A percentile compares a stretch with the other conserved stretches of the same genome.
Evolutionary conservation across 1,140 invertebrate genomes (phyloP).

Genomic region (Anadara kagoshimensis): DNA sequence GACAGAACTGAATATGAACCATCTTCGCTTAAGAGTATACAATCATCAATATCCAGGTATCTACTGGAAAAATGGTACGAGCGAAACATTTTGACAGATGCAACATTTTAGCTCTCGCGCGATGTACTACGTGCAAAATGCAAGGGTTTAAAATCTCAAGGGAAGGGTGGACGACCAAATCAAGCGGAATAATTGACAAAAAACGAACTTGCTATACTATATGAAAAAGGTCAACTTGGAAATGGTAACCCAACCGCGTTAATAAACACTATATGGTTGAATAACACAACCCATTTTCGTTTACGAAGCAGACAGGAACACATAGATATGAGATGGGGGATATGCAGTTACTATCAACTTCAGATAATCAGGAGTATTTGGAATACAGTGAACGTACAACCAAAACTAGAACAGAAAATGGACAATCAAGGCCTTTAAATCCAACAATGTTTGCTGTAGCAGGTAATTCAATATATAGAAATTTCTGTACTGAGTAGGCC

Average conservation of each 20-base stretch:
- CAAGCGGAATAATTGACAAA: neutral
- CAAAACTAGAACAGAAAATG: no score
- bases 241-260: neutral
- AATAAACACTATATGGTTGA: neutral
- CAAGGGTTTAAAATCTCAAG: constrained; percentile 18
- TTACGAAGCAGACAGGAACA: constrained; percentile 1
- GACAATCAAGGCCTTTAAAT: no score
- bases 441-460: no score
- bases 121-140: constrained; percentile 17
- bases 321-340: neutral
- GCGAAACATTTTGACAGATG: neutral
- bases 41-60: neutral
- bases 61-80: neutral
- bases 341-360: neutral
- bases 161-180: constrained; percentile 18
- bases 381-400: no score
- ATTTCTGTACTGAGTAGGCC: no score
- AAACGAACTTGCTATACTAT: neutral
- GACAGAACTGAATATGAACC: neutral
- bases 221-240: neutral
- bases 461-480: no score
- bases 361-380: no score
- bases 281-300: constrained; percentile 4
- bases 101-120: neutral
- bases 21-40: neutral